Percentiles rank a stretch among this genome's conserved stretches.
Conservation (phyloP, 1,140 invertebrate species). For the Drosophila gunungcola region DNA sequence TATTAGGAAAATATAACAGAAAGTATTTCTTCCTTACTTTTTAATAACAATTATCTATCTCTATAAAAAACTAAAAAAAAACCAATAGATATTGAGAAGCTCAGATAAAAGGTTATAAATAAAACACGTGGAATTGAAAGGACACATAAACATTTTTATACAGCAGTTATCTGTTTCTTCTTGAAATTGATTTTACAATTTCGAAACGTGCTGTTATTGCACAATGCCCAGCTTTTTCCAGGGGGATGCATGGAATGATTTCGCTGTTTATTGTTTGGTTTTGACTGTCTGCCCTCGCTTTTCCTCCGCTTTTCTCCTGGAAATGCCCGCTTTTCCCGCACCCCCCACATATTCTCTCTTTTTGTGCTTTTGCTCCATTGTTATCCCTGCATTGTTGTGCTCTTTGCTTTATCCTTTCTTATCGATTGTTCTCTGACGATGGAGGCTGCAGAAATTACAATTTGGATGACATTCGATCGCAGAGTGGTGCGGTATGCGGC, state of each 20-base stretch:
- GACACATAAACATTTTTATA: no score
- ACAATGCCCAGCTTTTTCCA: slow-evolving; percentile 3
- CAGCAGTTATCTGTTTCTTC: background rate
- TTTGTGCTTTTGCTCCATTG: slow-evolving; percentile 42
- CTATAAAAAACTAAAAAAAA: no score
- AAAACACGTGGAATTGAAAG: no score
- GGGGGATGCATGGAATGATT: slow-evolving; percentile 24
- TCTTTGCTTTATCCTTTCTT: slow-evolving; percentile 59
- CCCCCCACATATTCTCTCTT: background rate
- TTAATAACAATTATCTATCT: no score
- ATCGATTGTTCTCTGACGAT: slow-evolving; percentile 53
- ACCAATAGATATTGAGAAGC: no score
- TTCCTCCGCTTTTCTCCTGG: slow-evolving; percentile 5
- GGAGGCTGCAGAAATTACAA: slow-evolving; percentile 56
- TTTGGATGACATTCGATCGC: slow-evolving; percentile 74
- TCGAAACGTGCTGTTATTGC: slow-evolving; percentile 18
- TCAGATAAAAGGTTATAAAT: no score
- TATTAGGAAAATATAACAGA: no score
- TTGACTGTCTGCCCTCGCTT: slow-evolving; percentile 43
- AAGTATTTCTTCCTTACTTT: no score
- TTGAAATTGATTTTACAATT: slow-evolving; percentile 21
- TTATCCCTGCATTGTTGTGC: slow-evolving; percentile 55
- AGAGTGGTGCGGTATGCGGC: background rate
- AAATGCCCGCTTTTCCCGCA: background rate
- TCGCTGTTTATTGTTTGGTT: slow-evolving; percentile 50